Evolutionary conservation across 1,140 invertebrate species (phyloP).

Genomic region (Trichonephila clavipes): DNA sequence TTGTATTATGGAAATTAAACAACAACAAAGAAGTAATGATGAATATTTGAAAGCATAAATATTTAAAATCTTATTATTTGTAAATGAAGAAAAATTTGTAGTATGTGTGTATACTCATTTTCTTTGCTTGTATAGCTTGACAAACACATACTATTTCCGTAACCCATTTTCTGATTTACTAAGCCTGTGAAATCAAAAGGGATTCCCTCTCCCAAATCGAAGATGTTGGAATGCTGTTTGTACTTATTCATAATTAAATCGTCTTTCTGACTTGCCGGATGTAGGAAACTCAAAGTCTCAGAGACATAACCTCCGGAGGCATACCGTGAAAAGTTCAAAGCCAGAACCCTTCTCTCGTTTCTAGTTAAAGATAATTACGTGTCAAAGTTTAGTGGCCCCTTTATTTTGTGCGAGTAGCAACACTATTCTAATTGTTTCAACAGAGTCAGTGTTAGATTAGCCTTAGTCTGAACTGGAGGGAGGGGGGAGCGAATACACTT

Average conservation of each 20-base stretch:
- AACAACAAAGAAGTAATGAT: too few relatives aligned
- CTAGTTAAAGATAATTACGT: conserved; percentile 66
- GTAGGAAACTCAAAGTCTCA: neutral
- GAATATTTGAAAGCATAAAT: too few relatives aligned
- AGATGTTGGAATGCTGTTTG: neutral
- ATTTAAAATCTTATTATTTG: too few relatives aligned
- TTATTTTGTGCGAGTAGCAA: conserved; percentile 49
- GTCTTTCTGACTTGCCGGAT: conserved; percentile 4
- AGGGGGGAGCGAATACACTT: conserved; percentile 24
- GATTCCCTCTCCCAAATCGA: neutral
- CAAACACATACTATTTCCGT: too few relatives aligned
- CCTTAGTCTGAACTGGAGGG: neutral
- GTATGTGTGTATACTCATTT: too few relatives aligned
- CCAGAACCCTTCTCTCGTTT: neutral
- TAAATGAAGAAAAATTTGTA: too few relatives aligned
- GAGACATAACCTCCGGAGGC: conserved; percentile 36
- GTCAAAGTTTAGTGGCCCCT: conserved; percentile 66
- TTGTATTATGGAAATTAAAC: too few relatives aligned
- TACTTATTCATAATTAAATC: conserved; percentile 53
- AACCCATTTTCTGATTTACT: neutral
- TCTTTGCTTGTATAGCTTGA: too few relatives aligned
- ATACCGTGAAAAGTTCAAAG: conserved; percentile 33
- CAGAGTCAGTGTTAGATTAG: conserved; percentile 57
- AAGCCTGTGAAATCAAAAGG: neutral
- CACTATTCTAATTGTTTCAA: conserved; percentile 69